Evolutionary conservation across 2,113 vertebrate species (phyloP).

Genomic region (Calyptomena viridis): DNA sequence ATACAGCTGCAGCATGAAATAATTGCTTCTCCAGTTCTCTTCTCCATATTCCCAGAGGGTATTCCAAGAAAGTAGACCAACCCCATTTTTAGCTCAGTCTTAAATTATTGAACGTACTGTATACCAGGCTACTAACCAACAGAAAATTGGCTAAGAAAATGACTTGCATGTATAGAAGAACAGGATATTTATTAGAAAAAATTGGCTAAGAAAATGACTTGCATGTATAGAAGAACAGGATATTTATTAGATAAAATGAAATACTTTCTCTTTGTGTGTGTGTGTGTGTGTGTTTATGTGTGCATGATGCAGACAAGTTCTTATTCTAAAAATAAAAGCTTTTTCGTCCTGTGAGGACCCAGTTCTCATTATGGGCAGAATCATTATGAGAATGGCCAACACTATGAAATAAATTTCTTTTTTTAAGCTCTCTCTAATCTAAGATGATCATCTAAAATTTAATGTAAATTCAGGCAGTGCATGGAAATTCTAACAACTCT

Average conservation of each 20-base stretch:
- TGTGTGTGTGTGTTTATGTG: neutral
- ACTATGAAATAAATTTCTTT: neutral
- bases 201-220: slow-evolving; percentile 39
- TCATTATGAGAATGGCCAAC: neutral
- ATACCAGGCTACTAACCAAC: slow-evolving; percentile 27
- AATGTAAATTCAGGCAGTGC: neutral
- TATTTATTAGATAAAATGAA: neutral
- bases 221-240: neutral
- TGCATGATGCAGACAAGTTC: neutral
- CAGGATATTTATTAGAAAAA: neutral
- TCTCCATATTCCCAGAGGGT: slow-evolving; percentile 21
- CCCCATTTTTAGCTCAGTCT: slow-evolving; percentile 50
- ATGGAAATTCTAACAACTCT: neutral
- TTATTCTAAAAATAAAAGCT: neutral
- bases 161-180: neutral
- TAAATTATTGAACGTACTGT: slow-evolving; percentile 65
- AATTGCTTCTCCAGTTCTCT: slow-evolving; percentile 27
- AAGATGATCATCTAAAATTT: neutral
- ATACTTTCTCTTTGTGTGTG: neutral
- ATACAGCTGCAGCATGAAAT: slow-evolving; percentile 33
- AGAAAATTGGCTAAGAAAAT: slow-evolving; percentile 45
- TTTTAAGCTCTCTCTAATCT: neutral
- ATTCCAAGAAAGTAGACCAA: slow-evolving; percentile 56
- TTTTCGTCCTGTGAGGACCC: neutral
- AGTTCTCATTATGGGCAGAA: neutral